Conservation (phyloP, 2,888 invertebrate species). For the Microdon myrmicae region DNA sequence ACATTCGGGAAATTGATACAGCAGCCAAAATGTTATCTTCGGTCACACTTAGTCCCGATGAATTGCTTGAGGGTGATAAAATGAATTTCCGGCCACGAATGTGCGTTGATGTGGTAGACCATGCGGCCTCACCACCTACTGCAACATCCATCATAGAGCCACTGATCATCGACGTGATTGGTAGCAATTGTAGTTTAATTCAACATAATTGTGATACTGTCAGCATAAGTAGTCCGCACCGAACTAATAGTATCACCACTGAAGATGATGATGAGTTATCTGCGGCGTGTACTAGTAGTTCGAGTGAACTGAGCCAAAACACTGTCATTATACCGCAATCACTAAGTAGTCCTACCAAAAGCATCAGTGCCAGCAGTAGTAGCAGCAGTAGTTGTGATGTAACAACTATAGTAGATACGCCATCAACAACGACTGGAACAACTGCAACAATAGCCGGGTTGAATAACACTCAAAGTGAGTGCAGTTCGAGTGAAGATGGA, state of each 20-base stretch:
- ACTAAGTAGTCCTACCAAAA: conserved; percentile 57
- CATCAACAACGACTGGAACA: conserved; percentile 31
- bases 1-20: conserved; percentile 66
- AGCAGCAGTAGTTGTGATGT: conserved; percentile 56
- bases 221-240: conserved; percentile 51
- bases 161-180: conserved; percentile 59
- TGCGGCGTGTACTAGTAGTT: conserved; percentile 63
- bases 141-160: conserved; percentile 48
- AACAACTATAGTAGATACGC: conserved; percentile 49
- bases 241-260: conserved; percentile 36
- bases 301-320: conserved; percentile 63
- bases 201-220: conserved; percentile 52
- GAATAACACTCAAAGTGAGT: conserved; percentile 32
- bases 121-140: conserved; percentile 54
- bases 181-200: conserved; percentile 48
- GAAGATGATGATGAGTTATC: conserved; percentile 62
- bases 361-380: conserved; percentile 57
- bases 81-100: conserved; percentile 56
- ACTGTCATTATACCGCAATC: conserved; percentile 56
- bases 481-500: conserved; percentile 27
- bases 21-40: conserved; percentile 64
- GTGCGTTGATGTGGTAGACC: conserved; percentile 58
- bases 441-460: conserved; percentile 23
- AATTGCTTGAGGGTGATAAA: conserved; percentile 55
- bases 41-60: conserved; percentile 57